phyloP scores from a whole-genome alignment of 2,888 invertebrate genomes.

The Rotaria macrura region DNA sequence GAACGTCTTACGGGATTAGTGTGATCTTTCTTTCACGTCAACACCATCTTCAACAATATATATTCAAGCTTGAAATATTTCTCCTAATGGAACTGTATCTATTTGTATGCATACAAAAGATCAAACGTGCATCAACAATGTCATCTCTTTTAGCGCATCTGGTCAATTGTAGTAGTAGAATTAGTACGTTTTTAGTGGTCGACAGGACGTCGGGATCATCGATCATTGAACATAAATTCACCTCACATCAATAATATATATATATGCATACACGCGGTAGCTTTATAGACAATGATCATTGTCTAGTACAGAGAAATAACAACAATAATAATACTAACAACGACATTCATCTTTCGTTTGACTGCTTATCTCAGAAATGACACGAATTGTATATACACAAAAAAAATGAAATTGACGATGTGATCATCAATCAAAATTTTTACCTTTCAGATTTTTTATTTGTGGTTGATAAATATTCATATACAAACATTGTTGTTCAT shows the following conservation, averaged over 20 bases:
- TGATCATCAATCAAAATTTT: not conserved
- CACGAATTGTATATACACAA: not conserved
- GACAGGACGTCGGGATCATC: not conserved
- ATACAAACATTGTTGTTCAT: not conserved
- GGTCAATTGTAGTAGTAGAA: not conserved
- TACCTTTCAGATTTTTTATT: not conserved
- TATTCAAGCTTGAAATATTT: not conserved
- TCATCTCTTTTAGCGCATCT: not conserved
- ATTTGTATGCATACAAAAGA: not conserved
- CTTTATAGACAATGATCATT: not conserved
- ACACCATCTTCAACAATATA: not conserved
- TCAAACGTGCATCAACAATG: not conserved
- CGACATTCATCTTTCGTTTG: not conserved
- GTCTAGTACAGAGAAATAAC: not conserved
- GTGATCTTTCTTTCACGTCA: not conserved
- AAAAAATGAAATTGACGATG: too few relatives aligned
- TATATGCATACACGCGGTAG: not conserved
- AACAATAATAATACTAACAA: not conserved
- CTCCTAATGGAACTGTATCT: not conserved
- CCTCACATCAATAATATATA: not conserved
- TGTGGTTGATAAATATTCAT: slow-evolving; percentile 6
- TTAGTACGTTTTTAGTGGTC: not conserved
- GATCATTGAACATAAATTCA: not conserved
- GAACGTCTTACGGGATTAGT: not conserved
- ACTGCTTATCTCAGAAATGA: slow-evolving; percentile 1